Evolutionary conservation across 1,140 invertebrate species (phyloP).

Genomic region (Caligus rogercresseyi): DNA sequence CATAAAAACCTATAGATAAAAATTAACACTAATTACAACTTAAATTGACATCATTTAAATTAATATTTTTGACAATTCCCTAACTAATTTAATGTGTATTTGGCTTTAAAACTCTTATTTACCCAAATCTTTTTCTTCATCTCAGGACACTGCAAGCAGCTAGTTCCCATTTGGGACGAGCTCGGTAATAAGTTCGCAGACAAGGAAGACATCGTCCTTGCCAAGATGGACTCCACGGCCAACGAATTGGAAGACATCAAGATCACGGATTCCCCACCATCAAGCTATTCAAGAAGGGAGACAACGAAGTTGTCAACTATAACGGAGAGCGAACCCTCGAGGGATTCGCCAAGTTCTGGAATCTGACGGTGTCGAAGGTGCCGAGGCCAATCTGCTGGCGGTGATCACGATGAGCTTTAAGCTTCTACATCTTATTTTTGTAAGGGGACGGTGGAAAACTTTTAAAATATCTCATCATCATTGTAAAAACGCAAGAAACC

Average conservation of each 20-base stretch:
- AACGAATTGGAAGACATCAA: slow-evolving; percentile 92
- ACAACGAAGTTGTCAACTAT: slow-evolving; percentile 79
- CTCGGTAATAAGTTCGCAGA: slow-evolving; percentile 33
- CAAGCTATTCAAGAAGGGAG: slow-evolving; percentile 78
- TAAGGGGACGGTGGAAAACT: no score
- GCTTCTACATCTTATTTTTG: no score
- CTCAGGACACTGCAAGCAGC: slow-evolving; percentile 78
- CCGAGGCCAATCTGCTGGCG: neutral
- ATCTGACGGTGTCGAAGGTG: slow-evolving; percentile 15
- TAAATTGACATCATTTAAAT: no score
- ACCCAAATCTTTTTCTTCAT: no score
- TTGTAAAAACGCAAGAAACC: no score
- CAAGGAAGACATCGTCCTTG: slow-evolving; percentile 66
- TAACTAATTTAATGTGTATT: no score
- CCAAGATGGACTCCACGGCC: slow-evolving; percentile 94
- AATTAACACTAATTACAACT: no score
- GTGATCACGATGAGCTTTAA: slow-evolving; percentile 20
- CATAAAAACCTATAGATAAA: no score
- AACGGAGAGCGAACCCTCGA: slow-evolving; percentile 86
- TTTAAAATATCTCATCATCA: no score
- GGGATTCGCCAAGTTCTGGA: slow-evolving; percentile 29
- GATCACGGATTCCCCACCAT: slow-evolving; percentile 93
- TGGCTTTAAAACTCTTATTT: no score
- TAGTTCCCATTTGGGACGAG: slow-evolving; percentile 81
- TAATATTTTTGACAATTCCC: no score